Evolutionary conservation across 2,797 vertebrate species (phyloP).

Genomic region (Phyllotis vaccarum): DNA sequence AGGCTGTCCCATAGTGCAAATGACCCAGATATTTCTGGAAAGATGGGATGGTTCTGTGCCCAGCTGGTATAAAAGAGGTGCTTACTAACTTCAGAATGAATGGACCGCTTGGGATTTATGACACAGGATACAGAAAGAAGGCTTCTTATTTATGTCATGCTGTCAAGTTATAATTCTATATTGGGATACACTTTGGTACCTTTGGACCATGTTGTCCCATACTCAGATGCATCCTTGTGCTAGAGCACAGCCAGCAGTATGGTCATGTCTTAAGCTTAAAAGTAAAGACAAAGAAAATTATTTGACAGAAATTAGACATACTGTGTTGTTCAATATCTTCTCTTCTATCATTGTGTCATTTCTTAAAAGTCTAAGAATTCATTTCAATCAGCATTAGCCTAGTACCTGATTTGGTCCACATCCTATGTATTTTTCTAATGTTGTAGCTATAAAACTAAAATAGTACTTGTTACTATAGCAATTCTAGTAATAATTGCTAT

Average conservation of each 20-base stretch:
- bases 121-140: neutral
- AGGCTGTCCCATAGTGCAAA: neutral
- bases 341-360: neutral
- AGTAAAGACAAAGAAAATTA: neutral
- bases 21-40: conserved; percentile 36
- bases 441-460: conserved; percentile 19
- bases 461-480: neutral
- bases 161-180: too few relatives aligned
- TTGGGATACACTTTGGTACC: too few relatives aligned
- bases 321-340: neutral
- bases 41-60: neutral
- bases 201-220: neutral
- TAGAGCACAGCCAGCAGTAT: neutral
- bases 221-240: neutral
- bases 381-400: neutral
- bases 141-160: conserved; percentile 10
- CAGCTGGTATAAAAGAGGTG: neutral
- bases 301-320: conserved; percentile 1
- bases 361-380: conserved; percentile 17
- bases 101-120: neutral
- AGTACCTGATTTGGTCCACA: neutral
- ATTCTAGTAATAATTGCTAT: conserved; percentile 29
- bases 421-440: conserved; percentile 28
- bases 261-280: neutral
- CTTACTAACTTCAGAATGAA: conserved; percentile 50